A percentile compares a stretch with the other conserved stretches of the same genome.
These are phyloP conservation scores for Pristionchus maxplancki DNA, from an alignment of 2,888 invertebrate genomes.

Conservation along the genomic window DNA sequence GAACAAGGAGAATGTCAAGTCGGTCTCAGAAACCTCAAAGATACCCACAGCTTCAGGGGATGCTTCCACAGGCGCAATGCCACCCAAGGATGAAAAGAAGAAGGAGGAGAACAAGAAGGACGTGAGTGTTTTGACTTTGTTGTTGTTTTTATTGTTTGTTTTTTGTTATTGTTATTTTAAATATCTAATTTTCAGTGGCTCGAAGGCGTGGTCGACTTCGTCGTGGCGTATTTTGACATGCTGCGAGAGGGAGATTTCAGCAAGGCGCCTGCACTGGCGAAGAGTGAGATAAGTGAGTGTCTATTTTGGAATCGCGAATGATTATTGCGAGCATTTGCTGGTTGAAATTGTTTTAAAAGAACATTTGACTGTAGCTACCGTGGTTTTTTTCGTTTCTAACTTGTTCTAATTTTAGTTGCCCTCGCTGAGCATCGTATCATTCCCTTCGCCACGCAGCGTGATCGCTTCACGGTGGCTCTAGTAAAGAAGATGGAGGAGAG, in stretches of 20 bases:
- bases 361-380: no score
- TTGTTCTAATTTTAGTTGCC: neutral
- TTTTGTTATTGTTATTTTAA: no score
- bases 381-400: no score
- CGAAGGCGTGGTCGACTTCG: neutral
- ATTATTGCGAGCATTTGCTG: no score
- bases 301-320: no score
- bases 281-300: neutral
- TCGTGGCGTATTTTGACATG: neutral
- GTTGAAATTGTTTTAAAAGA: no score
- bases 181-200: neutral
- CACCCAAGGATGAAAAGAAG: no score
- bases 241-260: neutral
- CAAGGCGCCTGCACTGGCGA: neutral
- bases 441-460: neutral
- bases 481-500: neutral
- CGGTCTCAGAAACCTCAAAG: no score
- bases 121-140: neutral
- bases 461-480: neutral
- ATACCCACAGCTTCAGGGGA: no score
- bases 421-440: neutral
- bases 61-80: no score
- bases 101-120: neutral
- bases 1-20: neutral
- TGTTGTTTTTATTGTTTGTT: no score